Evolutionary conservation across 2,888 invertebrate genomes (phyloP), one percentile per base, ranked within the genome.

Genomic region (Hypena proboscidalis): DNA sequence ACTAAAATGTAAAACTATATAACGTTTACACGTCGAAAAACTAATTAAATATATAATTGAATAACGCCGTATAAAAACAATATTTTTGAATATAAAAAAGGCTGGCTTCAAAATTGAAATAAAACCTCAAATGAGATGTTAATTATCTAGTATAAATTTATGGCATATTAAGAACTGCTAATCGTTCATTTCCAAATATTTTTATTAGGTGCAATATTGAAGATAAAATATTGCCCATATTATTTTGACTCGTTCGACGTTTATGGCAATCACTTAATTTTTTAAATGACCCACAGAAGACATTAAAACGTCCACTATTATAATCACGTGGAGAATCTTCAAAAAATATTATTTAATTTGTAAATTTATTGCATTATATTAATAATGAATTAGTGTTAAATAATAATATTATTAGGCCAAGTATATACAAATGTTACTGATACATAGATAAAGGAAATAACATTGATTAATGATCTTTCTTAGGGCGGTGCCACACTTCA

Each of bases 401-500:
- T 17, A 17, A 17, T 17, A 17, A 17, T 17, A n/a, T n/a, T n/a
- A n/a, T 17, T 13, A 3, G 11, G 29, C 8, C 11, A 13, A 22
- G 25, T 36, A 35, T 40, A 14, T 32, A 21, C n/a, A n/a, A 39
- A 45, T 46, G 32, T 26, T 14, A 20, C 9, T 42, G 13, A 42
- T 43, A 47, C 5, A 38, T 53, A 48, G 36, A 50, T 58, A 49
- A 58, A 55, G 41, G 45, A 59, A 48, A 27, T 46, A 37, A 34
- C 32, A 40, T 11, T 47, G 60, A 72, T 66, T 66, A 77, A 80
- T 75, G 74, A 66, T 64, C 52, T 64, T 58, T 61, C 61, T 68
- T 61, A 69, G 74, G 86, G 85, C 80, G 85, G 80, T 78, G 66
- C 77, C 62, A 67, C 64, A 69, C 54, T 65, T 50, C 64, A 74